A percentile compares a stretch with the other conserved stretches of the same genome.
Conservation (phyloP, 2,888 invertebrate genomes). For the Drosophila demipolita region DNA sequence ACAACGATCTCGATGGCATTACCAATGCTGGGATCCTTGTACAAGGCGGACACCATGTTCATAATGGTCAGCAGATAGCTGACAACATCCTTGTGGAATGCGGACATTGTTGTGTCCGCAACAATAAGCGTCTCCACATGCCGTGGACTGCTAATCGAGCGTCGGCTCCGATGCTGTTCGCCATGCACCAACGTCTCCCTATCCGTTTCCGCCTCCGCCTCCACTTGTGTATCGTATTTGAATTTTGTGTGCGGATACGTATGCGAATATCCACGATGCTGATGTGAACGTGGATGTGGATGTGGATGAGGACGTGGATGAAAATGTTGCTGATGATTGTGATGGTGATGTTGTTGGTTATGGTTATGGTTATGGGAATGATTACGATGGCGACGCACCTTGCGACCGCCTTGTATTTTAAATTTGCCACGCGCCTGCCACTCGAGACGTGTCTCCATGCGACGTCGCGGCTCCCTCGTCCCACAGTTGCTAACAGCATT, state of each 20-base stretch:
- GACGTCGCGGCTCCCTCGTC: conserved; percentile 86
- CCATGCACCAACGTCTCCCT: conserved; percentile 10
- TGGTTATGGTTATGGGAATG: conserved; percentile 42
- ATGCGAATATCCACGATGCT: conserved; percentile 22
- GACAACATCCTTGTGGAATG: conserved; percentile 94
- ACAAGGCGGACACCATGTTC: conserved; percentile 96
- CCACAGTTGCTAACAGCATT: conserved; percentile 86
- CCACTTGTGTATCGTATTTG: conserved; percentile 53
- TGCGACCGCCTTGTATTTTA: conserved; percentile 85
- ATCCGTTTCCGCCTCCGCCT: neutral
- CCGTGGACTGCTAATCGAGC: conserved; percentile 91
- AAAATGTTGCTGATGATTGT: conserved; percentile 26
- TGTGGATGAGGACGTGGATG: conserved; percentile 46
- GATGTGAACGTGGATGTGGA: conserved; percentile 22
- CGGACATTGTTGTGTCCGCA: conserved; percentile 94
- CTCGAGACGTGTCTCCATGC: conserved; percentile 87
- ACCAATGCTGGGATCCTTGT: conserved; percentile 94
- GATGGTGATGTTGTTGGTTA: conserved; percentile 56
- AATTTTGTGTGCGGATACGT: conserved; percentile 58
- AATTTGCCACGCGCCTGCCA: conserved; percentile 87
- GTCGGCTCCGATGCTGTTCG: conserved; percentile 81
- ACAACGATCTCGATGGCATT: conserved; percentile 96
- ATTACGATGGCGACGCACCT: conserved; percentile 82
- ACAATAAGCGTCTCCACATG: conserved; percentile 95
- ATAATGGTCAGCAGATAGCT: conserved; percentile 95